These are phyloP conservation scores for Catamblyrhynchus diadema DNA, from an alignment of 2,797 vertebrate species.

Conservation along the genomic window DNA sequence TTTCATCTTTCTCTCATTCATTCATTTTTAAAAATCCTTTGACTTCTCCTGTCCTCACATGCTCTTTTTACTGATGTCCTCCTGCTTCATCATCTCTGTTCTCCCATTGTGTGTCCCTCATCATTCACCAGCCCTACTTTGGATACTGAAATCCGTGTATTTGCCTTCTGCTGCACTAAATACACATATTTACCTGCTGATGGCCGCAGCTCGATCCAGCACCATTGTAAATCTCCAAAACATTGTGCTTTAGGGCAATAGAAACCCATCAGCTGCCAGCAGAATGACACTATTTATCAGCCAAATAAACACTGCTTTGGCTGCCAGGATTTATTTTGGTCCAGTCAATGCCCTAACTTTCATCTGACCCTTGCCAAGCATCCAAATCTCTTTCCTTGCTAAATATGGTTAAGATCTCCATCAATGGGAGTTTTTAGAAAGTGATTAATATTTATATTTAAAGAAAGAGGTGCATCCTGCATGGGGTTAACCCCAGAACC, in stretches of 20 bases:
- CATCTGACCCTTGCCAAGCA: not conserved
- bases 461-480: not conserved
- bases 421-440: not conserved
- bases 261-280: not conserved
- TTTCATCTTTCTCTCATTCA: not conserved
- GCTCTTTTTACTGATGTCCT: not conserved
- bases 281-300: not conserved
- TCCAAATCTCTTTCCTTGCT: not conserved
- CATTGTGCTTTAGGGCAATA: not conserved
- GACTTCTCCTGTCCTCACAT: not conserved
- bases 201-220: not conserved
- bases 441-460: constrained; percentile 19
- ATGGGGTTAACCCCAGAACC: constrained; percentile 13
- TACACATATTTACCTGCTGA: not conserved
- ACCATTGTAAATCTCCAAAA: not conserved
- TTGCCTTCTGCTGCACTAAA: not conserved
- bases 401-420: not conserved
- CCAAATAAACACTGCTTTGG: not conserved
- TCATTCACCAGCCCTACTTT: not conserved
- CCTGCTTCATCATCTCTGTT: not conserved
- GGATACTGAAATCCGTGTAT: not conserved
- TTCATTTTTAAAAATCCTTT: not conserved
- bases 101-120: not conserved
- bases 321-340: not conserved
- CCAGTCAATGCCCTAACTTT: not conserved